Conservation (phyloP, 2,113 vertebrate species). For the human region GRCh38 chr12:69730001-69730500, state of each 20-base stretch:
- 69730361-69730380: neutral
- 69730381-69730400: neutral
- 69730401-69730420: neutral
- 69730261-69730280: neutral
- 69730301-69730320: neutral
- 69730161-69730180: neutral
- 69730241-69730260: neutral
- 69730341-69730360: neutral
- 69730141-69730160: neutral
- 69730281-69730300: neutral
- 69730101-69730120: neutral
- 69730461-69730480: neutral
- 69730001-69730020: neutral
- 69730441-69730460: neutral
- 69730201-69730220: neutral
- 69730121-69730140: neutral
- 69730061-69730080: neutral
- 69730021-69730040: neutral
- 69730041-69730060: neutral
- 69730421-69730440: neutral
- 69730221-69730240: neutral
- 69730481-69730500: neutral
- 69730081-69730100: neutral
- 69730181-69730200: neutral
- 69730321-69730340: neutral